Conservation (phyloP, 1,140 invertebrate species). For the Physella acuta region DNA sequence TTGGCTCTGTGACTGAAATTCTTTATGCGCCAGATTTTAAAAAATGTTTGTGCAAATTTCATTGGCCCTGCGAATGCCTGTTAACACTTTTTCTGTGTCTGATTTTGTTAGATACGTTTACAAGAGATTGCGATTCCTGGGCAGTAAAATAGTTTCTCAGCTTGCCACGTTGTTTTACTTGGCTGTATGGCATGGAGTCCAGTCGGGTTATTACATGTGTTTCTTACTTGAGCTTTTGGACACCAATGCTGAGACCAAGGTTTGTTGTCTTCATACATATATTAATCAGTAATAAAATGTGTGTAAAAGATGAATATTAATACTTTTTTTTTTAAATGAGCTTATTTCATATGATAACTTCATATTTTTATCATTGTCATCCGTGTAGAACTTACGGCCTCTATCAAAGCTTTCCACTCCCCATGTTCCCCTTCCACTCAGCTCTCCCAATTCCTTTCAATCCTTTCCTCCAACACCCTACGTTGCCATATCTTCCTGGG, state of each 20-base stretch:
- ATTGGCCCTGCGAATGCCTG: background rate
- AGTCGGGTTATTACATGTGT: slow-evolving; percentile 86
- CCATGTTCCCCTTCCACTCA: no score
- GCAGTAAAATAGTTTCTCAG: slow-evolving; percentile 83
- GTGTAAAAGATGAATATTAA: no score
- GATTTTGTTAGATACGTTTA: slow-evolving; percentile 75
- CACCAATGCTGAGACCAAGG: slow-evolving; percentile 84
- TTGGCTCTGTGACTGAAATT: background rate
- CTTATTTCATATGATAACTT: no score
- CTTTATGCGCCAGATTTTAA: background rate
- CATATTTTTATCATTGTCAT: no score
- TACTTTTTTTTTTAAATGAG: no score
- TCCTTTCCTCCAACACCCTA: no score
- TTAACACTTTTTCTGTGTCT: background rate
- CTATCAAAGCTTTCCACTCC: no score
- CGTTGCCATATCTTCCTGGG: no score
- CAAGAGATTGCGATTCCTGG: slow-evolving; percentile 86
- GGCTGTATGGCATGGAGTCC: slow-evolving; percentile 90
- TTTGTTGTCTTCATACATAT: no score
- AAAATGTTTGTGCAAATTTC: background rate
- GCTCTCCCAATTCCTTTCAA: no score
- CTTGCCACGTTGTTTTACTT: slow-evolving; percentile 79
- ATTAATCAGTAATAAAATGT: no score
- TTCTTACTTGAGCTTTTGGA: slow-evolving; percentile 88
- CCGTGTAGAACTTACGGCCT: no score